Evolutionary conservation across 2,113 vertebrate species (phyloP), one percentile per base, ranked within the genome.

Genomic region (Anseranas semipalmata): DNA sequence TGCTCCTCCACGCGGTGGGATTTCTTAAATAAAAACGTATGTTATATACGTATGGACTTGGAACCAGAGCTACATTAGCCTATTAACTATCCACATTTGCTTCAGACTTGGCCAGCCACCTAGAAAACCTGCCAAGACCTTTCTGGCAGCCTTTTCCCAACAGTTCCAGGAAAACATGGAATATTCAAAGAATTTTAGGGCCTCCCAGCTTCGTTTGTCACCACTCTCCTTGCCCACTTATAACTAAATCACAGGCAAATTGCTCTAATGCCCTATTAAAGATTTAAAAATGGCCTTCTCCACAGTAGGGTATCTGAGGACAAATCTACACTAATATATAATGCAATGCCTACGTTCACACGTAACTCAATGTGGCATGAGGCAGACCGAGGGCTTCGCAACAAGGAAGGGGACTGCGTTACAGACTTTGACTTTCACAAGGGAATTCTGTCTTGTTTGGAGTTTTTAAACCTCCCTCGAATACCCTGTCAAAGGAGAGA

Each of bases 121-220:
- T 96, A 63, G 95, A 93, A 97, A 95, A 94, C 92, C 87, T 78
- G 87, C 96, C 94, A 95, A 97, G 90, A 88, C 87, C 66, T 91
- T 90, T 95, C 86, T 97, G 96, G 95, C 97, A 94, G 96, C 75
- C 39, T 68, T 68, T 33, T 28, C 85, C 87, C 68, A 72, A 14
- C 65, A 70, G 96, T 97, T 98, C 95, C 96, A 97, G 96, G 96
- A 97, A 96, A 94, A 97, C 76, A 95, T 89, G 94, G 95, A 93
- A 83, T 90, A 96, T 92, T 95, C 83, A 92, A 80, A 79, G 95
- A 96, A 97, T 93, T 89, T 41, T 80, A 85, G 88, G 93, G 94
- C 91, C 94, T 97, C 93, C 77, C 55, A 2, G 83, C 94, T 78
- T 83, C 78, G 63, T 93, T 95, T 96, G 93, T 94, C 78, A 94